Conservation (phyloP, 2,888 invertebrate genomes). For the Trachelus tabidus region DNA sequence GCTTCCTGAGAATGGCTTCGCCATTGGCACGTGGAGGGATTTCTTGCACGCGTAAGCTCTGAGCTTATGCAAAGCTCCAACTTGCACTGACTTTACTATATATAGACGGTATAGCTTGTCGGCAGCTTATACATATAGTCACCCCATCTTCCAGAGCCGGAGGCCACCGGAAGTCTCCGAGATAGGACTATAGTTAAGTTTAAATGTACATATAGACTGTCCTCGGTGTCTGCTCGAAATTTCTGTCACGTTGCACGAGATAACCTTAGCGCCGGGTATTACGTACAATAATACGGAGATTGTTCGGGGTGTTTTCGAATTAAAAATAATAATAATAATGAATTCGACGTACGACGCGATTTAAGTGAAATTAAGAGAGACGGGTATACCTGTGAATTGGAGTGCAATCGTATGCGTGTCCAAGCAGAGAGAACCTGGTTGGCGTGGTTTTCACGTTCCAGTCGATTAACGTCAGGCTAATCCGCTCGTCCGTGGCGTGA, state of each 20-base stretch:
- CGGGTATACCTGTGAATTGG: background rate
- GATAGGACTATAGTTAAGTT: background rate
- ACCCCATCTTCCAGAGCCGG: background rate
- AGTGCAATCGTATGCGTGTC: background rate
- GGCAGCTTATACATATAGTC: background rate
- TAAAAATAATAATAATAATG: too few relatives aligned
- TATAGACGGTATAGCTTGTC: background rate
- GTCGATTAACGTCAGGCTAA: background rate
- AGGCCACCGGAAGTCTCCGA: background rate
- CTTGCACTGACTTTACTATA: conserved; percentile 20
- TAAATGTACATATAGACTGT: background rate
- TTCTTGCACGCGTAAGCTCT: conserved; percentile 37
- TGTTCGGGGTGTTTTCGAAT: background rate
- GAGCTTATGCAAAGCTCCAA: conserved; percentile 38
- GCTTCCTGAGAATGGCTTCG: background rate
- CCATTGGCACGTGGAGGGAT: background rate
- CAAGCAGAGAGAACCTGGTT: background rate
- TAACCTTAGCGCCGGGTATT: background rate
- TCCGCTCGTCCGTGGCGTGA: background rate
- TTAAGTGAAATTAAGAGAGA: background rate
- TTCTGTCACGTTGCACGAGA: background rate
- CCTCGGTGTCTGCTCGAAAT: background rate
- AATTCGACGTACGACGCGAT: background rate
- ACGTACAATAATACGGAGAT: background rate
- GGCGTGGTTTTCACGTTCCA: background rate